phyloP scores from a whole-genome alignment of 2,113 vertebrate species.

The Hiodon tergisus region DNA sequence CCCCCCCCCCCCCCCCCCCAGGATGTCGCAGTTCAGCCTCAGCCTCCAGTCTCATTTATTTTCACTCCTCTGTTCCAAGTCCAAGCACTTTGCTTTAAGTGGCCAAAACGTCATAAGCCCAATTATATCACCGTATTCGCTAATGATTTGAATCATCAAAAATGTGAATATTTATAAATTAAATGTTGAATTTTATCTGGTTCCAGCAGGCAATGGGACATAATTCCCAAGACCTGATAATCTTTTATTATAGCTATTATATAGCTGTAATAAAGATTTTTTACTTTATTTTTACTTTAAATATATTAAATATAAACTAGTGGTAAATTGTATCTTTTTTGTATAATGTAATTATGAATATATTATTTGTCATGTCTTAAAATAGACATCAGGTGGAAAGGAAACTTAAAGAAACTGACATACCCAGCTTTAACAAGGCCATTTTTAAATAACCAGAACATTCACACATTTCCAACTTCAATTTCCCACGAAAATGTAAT shows the following conservation, averaged over 20 bases:
- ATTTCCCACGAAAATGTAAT: background rate
- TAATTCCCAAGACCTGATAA: constrained; percentile 1
- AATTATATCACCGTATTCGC: background rate
- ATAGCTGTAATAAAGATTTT: constrained; percentile 1
- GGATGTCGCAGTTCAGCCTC: background rate
- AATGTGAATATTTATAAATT: background rate
- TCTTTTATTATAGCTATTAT: background rate
- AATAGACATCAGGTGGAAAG: background rate
- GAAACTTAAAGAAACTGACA: background rate
- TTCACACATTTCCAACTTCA: background rate
- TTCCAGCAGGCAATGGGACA: background rate
- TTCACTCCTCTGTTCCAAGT: background rate
- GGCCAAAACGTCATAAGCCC: background rate
- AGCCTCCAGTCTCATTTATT: background rate
- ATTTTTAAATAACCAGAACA: background rate
- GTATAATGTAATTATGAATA: background rate
- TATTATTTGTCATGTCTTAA: background rate
- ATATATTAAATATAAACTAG: no score
- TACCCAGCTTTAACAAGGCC: background rate
- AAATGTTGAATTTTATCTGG: background rate
- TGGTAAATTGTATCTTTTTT: background rate
- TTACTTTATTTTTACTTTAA: background rate
- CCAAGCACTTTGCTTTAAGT: constrained; percentile 3
- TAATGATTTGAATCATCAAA: background rate
- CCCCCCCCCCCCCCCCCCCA: no score